Base-by-base conservation (phyloP, 30 jellyfish, hydroid and myxozoan species). In the Aurelia aurita complex sp. Pacific region DNA sequence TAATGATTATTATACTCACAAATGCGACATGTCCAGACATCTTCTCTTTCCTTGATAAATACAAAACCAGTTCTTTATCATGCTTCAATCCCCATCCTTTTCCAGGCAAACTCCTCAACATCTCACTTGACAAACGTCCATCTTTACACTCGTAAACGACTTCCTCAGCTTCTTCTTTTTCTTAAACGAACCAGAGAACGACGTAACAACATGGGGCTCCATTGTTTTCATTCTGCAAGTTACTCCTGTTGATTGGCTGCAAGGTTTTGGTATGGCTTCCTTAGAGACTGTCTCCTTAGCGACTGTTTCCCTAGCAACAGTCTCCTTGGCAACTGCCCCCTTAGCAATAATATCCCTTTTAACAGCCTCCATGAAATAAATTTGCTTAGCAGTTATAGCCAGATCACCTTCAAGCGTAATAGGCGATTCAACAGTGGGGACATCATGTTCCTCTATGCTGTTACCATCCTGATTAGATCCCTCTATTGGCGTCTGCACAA, bases 51-150 rank as follows among this genome's bases (percentile, higher is more conserved):
- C 89, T 83, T 77, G 90, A 61, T 52, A 92, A 54, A 73, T 81
- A 87, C 61, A 85, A 76, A 4, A 92, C 91, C 77, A 92, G 68
- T 36, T 92, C 96, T 42, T 64, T 67, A 69, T 92, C 98, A 67
- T 85, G 97, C 34, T 81, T 69, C 32, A 76, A 17, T 10, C 88
- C 64, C 98, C 98, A 92, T 4, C 65, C 86, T 55, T 57, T 68
- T 13, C 90, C 87, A 8, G 94, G 90, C 76, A 73, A 73, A 23
- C 76, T 51, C n/a, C 94, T 90, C 57, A 92, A 79, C 73, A 29
- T 5, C 62, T 77, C 80, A 36, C 92, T 78, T 16, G 92, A 74
- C 46, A 72, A 64, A 80, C 87, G 66, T 92, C 97, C 85, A 76
- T 83, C 59, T 73, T 67, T 15, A 92, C 77, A 57, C 78, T 67